Base-by-base conservation (phyloP, 2,113 vertebrate genomes). In the Nycticebus coucang region DNA sequence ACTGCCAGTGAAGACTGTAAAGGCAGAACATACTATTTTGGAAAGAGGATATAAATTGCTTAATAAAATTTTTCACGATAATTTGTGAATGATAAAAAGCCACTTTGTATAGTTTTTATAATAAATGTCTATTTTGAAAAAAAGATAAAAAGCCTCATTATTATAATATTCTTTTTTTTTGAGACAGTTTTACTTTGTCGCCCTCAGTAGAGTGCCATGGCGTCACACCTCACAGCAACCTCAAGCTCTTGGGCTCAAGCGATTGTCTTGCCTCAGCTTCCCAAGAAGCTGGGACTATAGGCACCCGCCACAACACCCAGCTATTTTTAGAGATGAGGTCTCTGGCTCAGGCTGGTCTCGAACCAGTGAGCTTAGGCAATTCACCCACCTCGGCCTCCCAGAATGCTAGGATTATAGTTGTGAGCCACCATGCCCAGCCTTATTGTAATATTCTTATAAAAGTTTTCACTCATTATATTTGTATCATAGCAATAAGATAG, bases 71-170 rank as follows among this genome's bases (percentile, higher is more conserved):
- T 95, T 93, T 92, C 72, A 69, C 84, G 37, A 55, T 92, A 60
- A 87, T 80, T 95, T 96, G 77, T 95, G 66, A 83, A 21, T 93
- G 84, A 74, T 91, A 82, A 96, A 96, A 97, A 95, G 88, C 81
- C 92, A 81, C 18, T 98, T 98, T 98, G 97, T 98, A 94, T 96
- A 82, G 93, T 78, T 98, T 98, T 97, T 98, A 93, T 97, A 98
- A 99, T 98, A 99, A 98, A 98, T 95, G n/a, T 72, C 35, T 97
- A 72, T 97, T 98, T 97, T 95, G 64, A 74, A 95, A 93, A 93
- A 97, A 86, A 85, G 26, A 30, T 72, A 21, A 75, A 69, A 78
- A 68, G 68, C 59, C 57, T 97, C 77, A 79, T 96, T 88, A 72
- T 83, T 92, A 53, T 37, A 62, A 77, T 62, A 78, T 55, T 55